Evolutionary conservation across 2,113 vertebrate genomes (phyloP), one percentile per base, ranked within the genome.

Genomic region (Cololabis saira): DNA sequence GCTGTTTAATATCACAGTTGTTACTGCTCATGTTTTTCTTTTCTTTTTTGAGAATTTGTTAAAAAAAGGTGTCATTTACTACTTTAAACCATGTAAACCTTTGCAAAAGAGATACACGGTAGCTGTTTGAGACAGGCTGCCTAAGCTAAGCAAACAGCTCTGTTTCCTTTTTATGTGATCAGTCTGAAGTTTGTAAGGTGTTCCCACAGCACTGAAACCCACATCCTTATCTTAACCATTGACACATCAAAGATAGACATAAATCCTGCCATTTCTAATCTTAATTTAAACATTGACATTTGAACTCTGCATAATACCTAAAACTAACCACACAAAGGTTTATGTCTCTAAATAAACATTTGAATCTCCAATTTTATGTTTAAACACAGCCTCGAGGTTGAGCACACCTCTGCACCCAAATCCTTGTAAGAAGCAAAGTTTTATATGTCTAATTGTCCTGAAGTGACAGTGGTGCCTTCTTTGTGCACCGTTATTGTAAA

Each of bases 281-380:
- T 37, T 30, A 61, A 70, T 2, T 5, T 61, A 63, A 61, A 66
- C 37, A 48, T 50, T 15, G 50, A 61, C n/a, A 60, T 61, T 59
- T 57, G 10, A 33, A 41, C 14, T 51, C 5, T 16, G 47, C 14
- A 30, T 1, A 55, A 18, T n/a, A 50, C 19, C 24, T 30, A 21
- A 50, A 69, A 47, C 52, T 21, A 51, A 66, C 37, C 49, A 64
- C 40, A 22, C 56, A 14, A 53, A 27, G 10, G 12, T 22, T 54
- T 30, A 55, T 13, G 12, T 24, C 21, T 50, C 15, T 66, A 27
- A 47, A 60, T 17, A 76, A 57, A 64, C 49, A 71, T 60, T 59
- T 64, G 15, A 43, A 61, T 64, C 54, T 13, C 19, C 57, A 8
- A 49, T 57, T 42, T 17, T 12, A 27, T 64, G n/a, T 15, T 14